phyloP scores from a whole-genome alignment of 2,113 vertebrate species.

The Sardina pilchardus region DNA sequence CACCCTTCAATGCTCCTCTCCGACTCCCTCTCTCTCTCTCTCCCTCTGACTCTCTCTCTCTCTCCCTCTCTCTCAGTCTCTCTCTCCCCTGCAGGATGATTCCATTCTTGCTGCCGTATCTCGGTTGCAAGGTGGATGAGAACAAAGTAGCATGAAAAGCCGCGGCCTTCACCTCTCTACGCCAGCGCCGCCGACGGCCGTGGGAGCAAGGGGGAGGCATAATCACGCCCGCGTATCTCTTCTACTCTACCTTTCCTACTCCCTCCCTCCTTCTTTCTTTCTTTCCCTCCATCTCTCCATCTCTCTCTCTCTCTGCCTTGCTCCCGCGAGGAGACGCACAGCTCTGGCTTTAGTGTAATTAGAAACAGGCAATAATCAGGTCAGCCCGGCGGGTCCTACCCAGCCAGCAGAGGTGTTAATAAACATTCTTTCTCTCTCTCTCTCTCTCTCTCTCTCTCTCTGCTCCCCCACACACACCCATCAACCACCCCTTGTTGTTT shows the following conservation, averaged over 20 bases:
- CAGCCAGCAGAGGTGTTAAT: conserved; percentile 73
- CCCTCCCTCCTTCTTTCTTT: conserved; percentile 44
- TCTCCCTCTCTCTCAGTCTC: conserved; percentile 50
- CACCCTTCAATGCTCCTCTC: conserved; percentile 41
- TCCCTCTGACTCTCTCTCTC: conserved; percentile 54
- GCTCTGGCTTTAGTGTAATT: conserved; percentile 74
- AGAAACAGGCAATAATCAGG: conserved; percentile 78
- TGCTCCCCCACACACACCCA: neutral
- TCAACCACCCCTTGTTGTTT: conserved; percentile 59
- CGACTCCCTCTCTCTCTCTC: conserved; percentile 21
- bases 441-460: neutral
- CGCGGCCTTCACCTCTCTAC: conserved; percentile 34
- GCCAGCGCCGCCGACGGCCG: conserved; percentile 19
- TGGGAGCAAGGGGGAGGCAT: no score
- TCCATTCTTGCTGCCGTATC: conserved; percentile 37
- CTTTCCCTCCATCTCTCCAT: neutral
- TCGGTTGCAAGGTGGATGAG: conserved; percentile 19
- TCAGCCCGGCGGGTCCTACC: conserved; percentile 71
- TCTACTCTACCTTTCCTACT: conserved; percentile 59
- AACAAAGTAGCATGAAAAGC: conserved; percentile 44
- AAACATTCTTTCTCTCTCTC: conserved; percentile 72
- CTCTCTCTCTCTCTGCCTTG: conserved; percentile 45
- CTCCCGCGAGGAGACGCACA: conserved; percentile 66
- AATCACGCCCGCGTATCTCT: neutral
- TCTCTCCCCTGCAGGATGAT: conserved; percentile 33